Percentiles rank a stretch among this genome's conserved stretches.
phyloP scores from a whole-genome alignment of 2,797 vertebrate species.

The Poecile montanus region DNA sequence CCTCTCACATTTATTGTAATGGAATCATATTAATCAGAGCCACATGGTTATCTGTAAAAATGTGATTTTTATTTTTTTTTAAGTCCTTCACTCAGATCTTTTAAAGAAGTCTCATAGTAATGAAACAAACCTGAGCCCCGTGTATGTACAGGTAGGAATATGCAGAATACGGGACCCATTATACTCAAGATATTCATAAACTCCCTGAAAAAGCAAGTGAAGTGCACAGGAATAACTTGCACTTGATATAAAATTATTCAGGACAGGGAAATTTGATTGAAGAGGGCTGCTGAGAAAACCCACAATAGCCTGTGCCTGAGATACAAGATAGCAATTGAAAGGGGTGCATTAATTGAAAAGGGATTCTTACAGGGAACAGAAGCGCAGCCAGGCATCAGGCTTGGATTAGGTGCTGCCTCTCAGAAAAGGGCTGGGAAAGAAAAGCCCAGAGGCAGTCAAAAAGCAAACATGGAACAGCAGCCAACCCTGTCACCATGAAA shows the following conservation, averaged over 20 bases:
- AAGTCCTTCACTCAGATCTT: background rate
- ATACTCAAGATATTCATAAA: background rate
- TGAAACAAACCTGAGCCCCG: background rate
- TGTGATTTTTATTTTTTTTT: background rate
- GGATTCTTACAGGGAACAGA: background rate
- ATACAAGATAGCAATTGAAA: background rate
- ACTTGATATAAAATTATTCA: background rate
- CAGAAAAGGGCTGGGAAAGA: background rate
- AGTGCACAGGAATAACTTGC: background rate
- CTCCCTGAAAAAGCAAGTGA: background rate
- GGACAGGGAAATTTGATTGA: background rate
- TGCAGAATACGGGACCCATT: background rate
- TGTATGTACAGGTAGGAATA: fast-evolving
- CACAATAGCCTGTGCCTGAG: background rate
- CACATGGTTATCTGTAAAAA: background rate
- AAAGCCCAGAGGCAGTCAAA: background rate
- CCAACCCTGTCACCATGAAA: fast-evolving
- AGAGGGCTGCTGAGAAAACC: background rate
- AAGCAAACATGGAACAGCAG: background rate
- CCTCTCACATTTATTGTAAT: background rate
- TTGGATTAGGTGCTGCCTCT: background rate
- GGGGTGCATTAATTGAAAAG: fast-evolving
- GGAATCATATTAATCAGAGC: background rate
- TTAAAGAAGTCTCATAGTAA: background rate
- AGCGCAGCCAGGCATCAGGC: background rate